Conservation (phyloP, 2,797 vertebrate species). For the Alectoris magna region DNA sequence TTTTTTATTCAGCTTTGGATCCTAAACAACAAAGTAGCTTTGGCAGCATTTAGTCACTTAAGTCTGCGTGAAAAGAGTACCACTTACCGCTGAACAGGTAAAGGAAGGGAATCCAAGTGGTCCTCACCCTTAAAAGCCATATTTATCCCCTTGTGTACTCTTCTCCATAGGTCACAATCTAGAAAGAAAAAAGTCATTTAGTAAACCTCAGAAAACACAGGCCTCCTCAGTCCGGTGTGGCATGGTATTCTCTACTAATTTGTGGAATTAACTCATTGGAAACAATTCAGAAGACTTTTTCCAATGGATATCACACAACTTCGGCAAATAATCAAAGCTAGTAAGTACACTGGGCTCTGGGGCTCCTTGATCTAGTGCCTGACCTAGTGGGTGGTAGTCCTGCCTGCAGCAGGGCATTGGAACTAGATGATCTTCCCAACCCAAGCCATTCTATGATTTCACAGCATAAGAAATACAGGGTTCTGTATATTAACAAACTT, state of each 20-base stretch:
- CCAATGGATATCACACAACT: not conserved
- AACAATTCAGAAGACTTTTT: not conserved
- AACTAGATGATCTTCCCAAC: no score
- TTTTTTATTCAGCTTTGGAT: not conserved
- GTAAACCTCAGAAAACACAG: not conserved
- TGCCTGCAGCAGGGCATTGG: no score
- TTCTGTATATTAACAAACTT: not conserved
- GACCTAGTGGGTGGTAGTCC: no score
- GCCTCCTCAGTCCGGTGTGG: not conserved
- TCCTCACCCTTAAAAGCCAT: slow-evolving; percentile 78
- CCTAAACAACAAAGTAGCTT: not conserved
- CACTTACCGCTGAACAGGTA: slow-evolving; percentile 80
- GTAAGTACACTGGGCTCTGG: not conserved
- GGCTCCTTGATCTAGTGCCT: no score
- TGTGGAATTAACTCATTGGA: not conserved
- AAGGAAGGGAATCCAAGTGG: slow-evolving; percentile 59
- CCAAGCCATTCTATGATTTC: not conserved
- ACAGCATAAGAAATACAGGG: not conserved
- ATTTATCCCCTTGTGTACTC: slow-evolving; percentile 40
- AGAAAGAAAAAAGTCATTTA: slow-evolving; percentile 26
- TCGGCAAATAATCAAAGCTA: not conserved
- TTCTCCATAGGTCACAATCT: slow-evolving; percentile 55
- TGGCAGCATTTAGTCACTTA: not conserved
- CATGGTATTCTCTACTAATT: not conserved
- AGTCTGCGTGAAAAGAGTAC: not conserved